Evolutionary conservation across 2,888 invertebrate genomes (phyloP), one percentile per base, ranked within the genome.

Genomic region (Apamea sordens): DNA sequence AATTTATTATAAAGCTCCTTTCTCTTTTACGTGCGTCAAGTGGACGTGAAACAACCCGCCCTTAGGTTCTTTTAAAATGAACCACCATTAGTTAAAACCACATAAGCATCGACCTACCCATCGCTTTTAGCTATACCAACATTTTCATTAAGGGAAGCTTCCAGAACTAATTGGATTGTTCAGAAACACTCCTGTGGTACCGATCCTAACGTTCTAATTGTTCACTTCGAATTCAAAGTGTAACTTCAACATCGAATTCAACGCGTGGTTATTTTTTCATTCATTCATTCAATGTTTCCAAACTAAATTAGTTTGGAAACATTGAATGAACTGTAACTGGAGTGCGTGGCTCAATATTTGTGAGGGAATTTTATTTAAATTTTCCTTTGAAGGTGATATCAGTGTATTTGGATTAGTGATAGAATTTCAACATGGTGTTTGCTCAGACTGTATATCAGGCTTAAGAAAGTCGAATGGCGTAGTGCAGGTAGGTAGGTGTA

Each of bases 291-390:
- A n/a, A n/a, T n/a, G n/a, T n/a, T n/a, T n/a, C n/a, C n/a, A n/a
- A n/a, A n/a, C n/a, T 78, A 67, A 83, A 67, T 82, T 56, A 71
- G 70, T 83, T 78, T 56, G 47, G 44, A 71, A 64, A 53, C 83
- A 70, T 83, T 70, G 18, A 73, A 73, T 82, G 59, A 73, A 69
- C 47, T 47, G 47, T 68, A 59, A 36, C 53, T 82, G 64, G 6
- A 50, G 28, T 18, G 41, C 56, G 41, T 47, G 28, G 7, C n/a
- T 63, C 67, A 82, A 82, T 82, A 82, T 82, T 82, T 68, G 68
- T 18, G 5, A 59, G 41, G 32, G 47, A 56, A 56, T 77, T 76
- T 82, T 69, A 50, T 82, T 82, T 59, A 47, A 73, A 41, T 72
- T 72, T 69, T 69, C 13, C 11, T 53, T 82, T 76, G 65, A 76